Percentiles rank a stretch among this genome's conserved stretches.
Conservation (phyloP, 2,113 vertebrate genomes). For the Rhinoderma darwinii region DNA sequence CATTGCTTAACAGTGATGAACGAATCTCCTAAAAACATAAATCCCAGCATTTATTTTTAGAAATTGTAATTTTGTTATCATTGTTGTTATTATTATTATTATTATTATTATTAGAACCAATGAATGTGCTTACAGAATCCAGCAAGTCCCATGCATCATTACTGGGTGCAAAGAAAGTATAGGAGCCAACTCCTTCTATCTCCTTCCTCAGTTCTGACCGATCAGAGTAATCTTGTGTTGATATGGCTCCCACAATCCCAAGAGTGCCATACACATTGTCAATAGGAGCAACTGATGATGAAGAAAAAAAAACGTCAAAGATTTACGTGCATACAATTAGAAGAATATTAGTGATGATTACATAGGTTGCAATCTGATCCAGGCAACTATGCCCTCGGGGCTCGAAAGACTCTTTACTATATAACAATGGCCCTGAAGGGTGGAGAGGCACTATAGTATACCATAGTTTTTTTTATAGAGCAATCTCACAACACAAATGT, state of each 20-base stretch:
- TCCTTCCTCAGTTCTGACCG: constrained; percentile 85
- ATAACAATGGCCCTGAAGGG: too few species aligned
- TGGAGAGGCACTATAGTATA: too few species aligned
- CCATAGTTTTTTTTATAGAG: too few species aligned
- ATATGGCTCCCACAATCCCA: constrained; percentile 83
- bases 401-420: too few species aligned
- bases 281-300: constrained; percentile 86
- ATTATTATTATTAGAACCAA: neutral
- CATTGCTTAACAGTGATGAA: constrained; percentile 87
- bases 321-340: neutral
- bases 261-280: constrained; percentile 91
- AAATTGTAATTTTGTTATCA: neutral
- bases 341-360: neutral
- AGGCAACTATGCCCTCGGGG: too few species aligned
- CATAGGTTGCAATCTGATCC: too few species aligned
- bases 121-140: constrained; percentile 78
- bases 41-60: neutral
- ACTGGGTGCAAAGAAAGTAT: constrained; percentile 93
- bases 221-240: constrained; percentile 85
- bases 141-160: constrained; percentile 93
- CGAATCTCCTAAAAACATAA: constrained; percentile 74
- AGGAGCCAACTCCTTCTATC: constrained; percentile 92
- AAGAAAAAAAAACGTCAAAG: constrained; percentile 7
- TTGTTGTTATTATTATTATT: neutral
- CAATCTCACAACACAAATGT: too few species aligned